Base-by-base conservation (phyloP, 2,113 vertebrate species). In the Dasyurus viverrinus region DNA sequence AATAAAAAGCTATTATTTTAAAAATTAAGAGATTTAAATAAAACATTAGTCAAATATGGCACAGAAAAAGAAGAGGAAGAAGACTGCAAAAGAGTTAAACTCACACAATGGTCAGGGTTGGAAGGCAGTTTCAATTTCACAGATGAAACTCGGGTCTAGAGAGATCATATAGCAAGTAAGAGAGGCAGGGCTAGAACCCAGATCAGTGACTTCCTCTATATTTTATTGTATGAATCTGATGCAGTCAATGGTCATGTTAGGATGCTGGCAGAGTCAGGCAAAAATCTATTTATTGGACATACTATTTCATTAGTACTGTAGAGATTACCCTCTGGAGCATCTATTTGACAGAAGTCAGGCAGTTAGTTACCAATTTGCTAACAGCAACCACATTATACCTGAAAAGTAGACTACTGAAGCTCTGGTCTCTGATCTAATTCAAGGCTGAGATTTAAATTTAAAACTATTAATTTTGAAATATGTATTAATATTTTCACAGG, bases 401-500 rank as follows among this genome's bases (percentile, higher is more conserved):
- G 93, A 93, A 90, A 94, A 91, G 53, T 48, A 46, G 25, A 8
- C 90, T 94, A 94, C 10, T 53, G 89, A 95, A 93, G 93, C 90
- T 92, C 96, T 42, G 92, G 57, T 54, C 52, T 84, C n/a, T 84
- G 6, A 94, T 91, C 57, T 23, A 94, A 30, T 93, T 46, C 76
- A 95, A 93, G 26, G 26, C n/a, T 90, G 55, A 92, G 1, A 90
- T 26, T 26, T 54, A 22, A 12, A 27, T 54, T 93, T 91, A 89
- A 94, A 22, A 91, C 7, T 68, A 24, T 57, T 95, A 93, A 94
- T 92, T 92, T 84, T 48, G 26, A 22, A 90, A 90, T 54, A 90
- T 8, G 36, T 92, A 55, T 52, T 93, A 52, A 90, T 91, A 25
- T 92, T 91, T 96, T 93, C 92, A 94, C 46, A 96, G 52, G 91